Evolutionary conservation across 1,140 invertebrate genomes (phyloP).

Genomic region (Zaprionus capensis): DNA sequence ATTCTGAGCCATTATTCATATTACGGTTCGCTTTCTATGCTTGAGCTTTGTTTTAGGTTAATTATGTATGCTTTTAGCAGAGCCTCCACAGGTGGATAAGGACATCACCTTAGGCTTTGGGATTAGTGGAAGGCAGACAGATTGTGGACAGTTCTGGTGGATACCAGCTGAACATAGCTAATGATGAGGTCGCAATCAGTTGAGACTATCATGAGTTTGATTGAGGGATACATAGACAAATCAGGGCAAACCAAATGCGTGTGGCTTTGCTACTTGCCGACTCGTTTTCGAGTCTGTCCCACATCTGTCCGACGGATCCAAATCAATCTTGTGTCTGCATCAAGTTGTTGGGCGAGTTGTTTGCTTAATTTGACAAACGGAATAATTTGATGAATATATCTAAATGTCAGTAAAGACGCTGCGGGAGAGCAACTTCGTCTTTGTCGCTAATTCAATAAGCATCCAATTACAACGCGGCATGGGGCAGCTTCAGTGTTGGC

Average conservation of each 20-base stretch:
- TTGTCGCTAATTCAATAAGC: conserved; percentile 80
- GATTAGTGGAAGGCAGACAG: background rate
- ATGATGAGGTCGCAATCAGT: conserved; percentile 54
- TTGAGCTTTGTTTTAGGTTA: conserved; percentile 5
- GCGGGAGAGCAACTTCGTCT: conserved; percentile 50
- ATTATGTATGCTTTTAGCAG: conserved; percentile 25
- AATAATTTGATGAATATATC: conserved; percentile 80
- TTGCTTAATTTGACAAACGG: conserved; percentile 82
- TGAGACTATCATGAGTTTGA: conserved; percentile 36
- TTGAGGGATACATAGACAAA: conserved; percentile 37
- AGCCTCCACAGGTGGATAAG: conserved; percentile 1
- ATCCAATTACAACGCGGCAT: conserved; percentile 76
- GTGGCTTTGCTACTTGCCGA: conserved; percentile 37
- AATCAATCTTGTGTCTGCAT: conserved; percentile 67
- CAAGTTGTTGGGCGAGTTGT: conserved; percentile 56
- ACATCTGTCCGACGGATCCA: conserved; percentile 54
- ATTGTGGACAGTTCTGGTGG: background rate
- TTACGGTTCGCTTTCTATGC: background rate
- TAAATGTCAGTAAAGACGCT: conserved; percentile 67
- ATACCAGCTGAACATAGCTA: conserved; percentile 18
- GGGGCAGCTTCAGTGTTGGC: conserved; percentile 19
- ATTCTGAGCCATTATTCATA: background rate
- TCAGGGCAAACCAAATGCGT: conserved; percentile 54
- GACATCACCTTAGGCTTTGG: background rate
- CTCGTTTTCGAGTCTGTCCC: background rate